Conservation (phyloP, 2,113 vertebrate species). For the Hyaena hyaena region DNA sequence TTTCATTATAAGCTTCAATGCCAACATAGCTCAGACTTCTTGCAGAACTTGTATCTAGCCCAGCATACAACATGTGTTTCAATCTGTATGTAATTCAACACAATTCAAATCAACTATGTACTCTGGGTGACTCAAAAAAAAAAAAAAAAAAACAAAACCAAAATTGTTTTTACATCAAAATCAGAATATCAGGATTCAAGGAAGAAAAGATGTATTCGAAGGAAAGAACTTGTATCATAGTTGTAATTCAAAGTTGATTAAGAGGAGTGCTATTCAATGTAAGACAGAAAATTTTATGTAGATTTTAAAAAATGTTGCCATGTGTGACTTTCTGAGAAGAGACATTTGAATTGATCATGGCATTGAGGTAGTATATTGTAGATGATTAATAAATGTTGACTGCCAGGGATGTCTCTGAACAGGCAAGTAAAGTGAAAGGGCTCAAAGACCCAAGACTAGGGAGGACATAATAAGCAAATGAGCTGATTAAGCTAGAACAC, state of each 20-base stretch:
- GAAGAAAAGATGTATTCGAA: background rate
- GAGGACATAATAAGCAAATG: background rate
- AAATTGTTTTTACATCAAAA: background rate
- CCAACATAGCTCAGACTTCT: background rate
- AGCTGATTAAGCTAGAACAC: background rate
- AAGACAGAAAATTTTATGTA: background rate
- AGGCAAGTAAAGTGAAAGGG: background rate
- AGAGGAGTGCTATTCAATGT: background rate
- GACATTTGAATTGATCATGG: background rate
- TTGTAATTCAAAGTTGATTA: background rate
- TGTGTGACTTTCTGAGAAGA: background rate
- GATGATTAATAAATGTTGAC: background rate
- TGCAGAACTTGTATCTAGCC: background rate
- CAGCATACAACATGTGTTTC: background rate
- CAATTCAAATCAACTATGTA: background rate
- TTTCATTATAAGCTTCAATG: constrained; percentile 44
- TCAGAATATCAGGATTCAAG: background rate
- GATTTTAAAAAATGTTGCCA: background rate
- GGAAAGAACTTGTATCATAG: background rate
- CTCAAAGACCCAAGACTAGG: background rate
- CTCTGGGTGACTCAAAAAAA: background rate
- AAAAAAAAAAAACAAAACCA: background rate
- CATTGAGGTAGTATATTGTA: background rate
- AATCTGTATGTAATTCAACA: background rate
- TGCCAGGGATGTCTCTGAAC: background rate